A percentile compares a stretch with the other conserved stretches of the same genome.
Evolutionary conservation across 2,113 vertebrate genomes (phyloP).

Genomic region (Cochlearius cochlearius): DNA sequence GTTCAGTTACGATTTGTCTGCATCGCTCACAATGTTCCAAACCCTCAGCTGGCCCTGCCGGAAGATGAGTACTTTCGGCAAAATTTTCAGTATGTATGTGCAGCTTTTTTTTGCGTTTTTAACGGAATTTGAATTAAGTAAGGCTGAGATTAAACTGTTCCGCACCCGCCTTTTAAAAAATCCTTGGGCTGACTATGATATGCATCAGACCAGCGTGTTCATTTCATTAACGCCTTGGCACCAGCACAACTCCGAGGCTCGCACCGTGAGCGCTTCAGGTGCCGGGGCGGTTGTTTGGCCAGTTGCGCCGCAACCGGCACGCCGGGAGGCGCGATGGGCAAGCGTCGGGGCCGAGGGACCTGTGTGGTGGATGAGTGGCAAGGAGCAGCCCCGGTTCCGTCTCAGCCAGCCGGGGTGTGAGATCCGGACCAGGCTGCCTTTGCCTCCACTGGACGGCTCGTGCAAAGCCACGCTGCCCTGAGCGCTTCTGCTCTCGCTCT

Average conservation of each 20-base stretch:
- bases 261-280: neutral
- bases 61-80: neutral
- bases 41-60: neutral
- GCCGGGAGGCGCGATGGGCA: accelerated
- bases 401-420: neutral
- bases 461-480: neutral
- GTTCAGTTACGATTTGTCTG: neutral
- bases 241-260: accelerated
- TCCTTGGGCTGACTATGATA: neutral
- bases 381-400: too few species aligned
- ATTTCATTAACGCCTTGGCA: neutral
- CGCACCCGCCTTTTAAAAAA: neutral
- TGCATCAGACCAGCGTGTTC: neutral
- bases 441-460: neutral
- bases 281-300: accelerated
- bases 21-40: neutral
- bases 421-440: neutral
- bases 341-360: accelerated
- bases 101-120: neutral
- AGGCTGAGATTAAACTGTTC: neutral
- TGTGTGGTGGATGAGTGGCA: accelerated
- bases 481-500: neutral
- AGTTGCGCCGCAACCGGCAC: too few species aligned
- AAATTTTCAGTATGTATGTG: too few species aligned
- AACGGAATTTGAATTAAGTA: neutral